Conservation (phyloP, 2,797 vertebrate genomes). For the Crocidura indochinensis region DNA sequence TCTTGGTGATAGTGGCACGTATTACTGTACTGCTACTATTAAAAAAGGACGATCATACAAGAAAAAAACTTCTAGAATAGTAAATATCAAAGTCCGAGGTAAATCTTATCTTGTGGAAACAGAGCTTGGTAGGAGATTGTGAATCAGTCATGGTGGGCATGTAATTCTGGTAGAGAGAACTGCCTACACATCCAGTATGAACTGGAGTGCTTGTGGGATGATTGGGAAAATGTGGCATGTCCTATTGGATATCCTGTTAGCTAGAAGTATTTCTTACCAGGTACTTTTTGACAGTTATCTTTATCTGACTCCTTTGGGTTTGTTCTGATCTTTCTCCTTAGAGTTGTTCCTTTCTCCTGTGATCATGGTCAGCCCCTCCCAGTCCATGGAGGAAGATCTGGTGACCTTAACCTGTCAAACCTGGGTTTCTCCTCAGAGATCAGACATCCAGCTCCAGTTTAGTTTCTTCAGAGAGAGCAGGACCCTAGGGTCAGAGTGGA, state of each 20-base stretch:
- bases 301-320: neutral
- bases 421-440: neutral
- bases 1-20: neutral
- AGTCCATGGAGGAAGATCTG: neutral
- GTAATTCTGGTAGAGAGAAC: too few species aligned
- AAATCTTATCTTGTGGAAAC: slow-evolving; percentile 17
- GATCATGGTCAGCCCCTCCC: neutral
- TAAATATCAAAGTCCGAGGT: slow-evolving; percentile 68
- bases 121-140: too few species aligned
- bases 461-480: slow-evolving; percentile 24
- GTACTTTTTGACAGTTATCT: neutral
- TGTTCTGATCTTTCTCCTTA: slow-evolving; percentile 36
- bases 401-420: slow-evolving; percentile 65
- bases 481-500: neutral
- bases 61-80: accelerated
- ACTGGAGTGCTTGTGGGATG: too few species aligned
- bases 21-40: neutral
- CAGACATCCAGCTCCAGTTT: neutral
- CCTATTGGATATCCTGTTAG: too few species aligned
- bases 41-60: accelerated
- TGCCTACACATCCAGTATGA: too few species aligned
- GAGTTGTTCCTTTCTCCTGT: slow-evolving; percentile 68
- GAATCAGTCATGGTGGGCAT: too few species aligned
- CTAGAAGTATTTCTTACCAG: neutral
- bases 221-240: too few species aligned